These are phyloP conservation scores for Fabriciana adippe DNA, from an alignment of 2,888 invertebrate genomes.

Conservation along the genomic window DNA sequence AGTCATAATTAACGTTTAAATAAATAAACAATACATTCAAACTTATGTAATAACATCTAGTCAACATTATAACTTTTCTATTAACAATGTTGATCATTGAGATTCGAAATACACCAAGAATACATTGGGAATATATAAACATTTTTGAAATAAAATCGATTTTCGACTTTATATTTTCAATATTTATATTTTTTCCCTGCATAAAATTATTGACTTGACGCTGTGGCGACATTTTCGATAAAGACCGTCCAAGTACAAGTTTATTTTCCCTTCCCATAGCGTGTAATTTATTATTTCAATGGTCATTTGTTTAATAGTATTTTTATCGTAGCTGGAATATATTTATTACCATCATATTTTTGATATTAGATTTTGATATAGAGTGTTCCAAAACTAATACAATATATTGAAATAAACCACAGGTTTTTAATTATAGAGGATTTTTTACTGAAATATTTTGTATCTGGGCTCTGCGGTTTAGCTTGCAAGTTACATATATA, in stretches of 20 bases:
- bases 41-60: not conserved
- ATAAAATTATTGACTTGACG: constrained; percentile 8
- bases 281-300: not conserved
- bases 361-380: too few species aligned
- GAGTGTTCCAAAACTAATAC: too few species aligned
- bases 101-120: not conserved
- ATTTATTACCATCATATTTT: too few species aligned
- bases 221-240: not conserved
- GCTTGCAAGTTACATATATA: too few species aligned
- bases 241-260: too few species aligned
- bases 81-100: not conserved
- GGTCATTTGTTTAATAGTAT: not conserved
- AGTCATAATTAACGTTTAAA: not conserved
- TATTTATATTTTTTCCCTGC: not conserved
- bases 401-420: too few species aligned
- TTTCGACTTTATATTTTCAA: not conserved
- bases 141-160: constrained; percentile 2
- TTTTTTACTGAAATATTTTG: too few species aligned
- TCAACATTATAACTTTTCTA: not conserved
- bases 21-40: not conserved
- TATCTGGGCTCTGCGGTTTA: too few species aligned
- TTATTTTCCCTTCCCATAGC: not conserved
- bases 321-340: not conserved
- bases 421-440: too few species aligned
- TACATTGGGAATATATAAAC: not conserved